Evolutionary conservation across 2,888 invertebrate genomes (phyloP).

Genomic region (Sialis lutaria): DNA sequence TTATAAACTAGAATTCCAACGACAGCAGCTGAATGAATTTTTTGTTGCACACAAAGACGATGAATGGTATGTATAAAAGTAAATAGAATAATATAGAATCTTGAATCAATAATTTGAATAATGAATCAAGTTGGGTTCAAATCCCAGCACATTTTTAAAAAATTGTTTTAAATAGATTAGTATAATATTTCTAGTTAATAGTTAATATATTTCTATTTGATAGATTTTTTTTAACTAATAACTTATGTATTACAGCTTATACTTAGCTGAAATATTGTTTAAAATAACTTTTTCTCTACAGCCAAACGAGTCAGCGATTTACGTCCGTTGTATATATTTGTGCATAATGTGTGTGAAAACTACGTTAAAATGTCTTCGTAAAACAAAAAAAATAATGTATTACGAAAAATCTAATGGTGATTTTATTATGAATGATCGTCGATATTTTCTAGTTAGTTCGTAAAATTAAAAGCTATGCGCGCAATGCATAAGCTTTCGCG

Average conservation of each 20-base stretch:
- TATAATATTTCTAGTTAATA: too few relatives aligned
- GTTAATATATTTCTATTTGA: too few relatives aligned
- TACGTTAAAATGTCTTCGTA: slow-evolving; percentile 1
- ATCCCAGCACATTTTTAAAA: neutral
- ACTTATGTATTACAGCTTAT: too few relatives aligned
- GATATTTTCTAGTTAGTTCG: slow-evolving; percentile 1
- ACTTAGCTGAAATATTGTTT: slow-evolving; percentile 9
- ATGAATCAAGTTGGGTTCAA: too few relatives aligned
- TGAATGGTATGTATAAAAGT: slow-evolving; percentile 71
- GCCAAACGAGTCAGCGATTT: slow-evolving; percentile 15
- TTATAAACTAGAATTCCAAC: slow-evolving; percentile 91
- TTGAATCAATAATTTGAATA: too few relatives aligned
- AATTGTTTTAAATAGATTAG: neutral
- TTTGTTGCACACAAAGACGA: slow-evolving; percentile 99
- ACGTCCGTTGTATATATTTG: slow-evolving; percentile 2
- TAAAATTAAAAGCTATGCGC: slow-evolving; percentile 23
- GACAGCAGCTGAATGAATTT: slow-evolving; percentile 94
- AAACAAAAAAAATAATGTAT: neutral
- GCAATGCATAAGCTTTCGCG: slow-evolving; percentile 29
- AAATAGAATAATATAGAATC: too few relatives aligned
- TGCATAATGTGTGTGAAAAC: neutral
- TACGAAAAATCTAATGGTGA: slow-evolving; percentile 1
- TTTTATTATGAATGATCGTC: neutral
- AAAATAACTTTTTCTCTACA: slow-evolving; percentile 26
- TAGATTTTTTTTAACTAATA: too few relatives aligned